These are phyloP conservation scores for Columbina picui DNA, from an alignment of 2,113 vertebrate genomes.

Conservation along the genomic window DNA sequence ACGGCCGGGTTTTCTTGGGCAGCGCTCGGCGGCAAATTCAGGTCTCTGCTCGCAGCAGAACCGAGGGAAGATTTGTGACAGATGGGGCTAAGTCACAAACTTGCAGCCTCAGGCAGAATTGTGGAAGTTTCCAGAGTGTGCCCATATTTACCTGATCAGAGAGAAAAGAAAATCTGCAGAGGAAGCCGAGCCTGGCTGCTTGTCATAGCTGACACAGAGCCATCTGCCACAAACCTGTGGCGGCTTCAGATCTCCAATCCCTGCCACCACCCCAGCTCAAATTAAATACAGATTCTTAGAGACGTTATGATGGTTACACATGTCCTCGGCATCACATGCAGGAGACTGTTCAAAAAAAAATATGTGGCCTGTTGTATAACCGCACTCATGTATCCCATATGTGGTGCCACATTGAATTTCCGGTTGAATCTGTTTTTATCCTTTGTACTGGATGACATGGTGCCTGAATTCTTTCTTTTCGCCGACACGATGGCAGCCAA, in stretches of 20 bases:
- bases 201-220: constrained; percentile 96
- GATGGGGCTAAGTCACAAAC: constrained; percentile 96
- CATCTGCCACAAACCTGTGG: constrained; percentile 99
- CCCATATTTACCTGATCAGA: constrained; percentile 98
- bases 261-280: constrained; percentile 86
- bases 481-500: constrained; percentile 90
- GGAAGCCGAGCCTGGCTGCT: constrained; percentile 91
- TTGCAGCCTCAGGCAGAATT: constrained; percentile 91
- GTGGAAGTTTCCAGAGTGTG: constrained; percentile 92
- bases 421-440: constrained; percentile 89
- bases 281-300: constrained; percentile 92
- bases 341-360: constrained; percentile 84
- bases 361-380: constrained; percentile 91
- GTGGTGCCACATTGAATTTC: constrained; percentile 97
- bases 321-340: constrained; percentile 93
- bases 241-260: constrained; percentile 85
- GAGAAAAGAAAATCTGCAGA: constrained; percentile 88
- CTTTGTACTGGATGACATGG: constrained; percentile 86
- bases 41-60: constrained; percentile 88
- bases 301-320: constrained; percentile 90
- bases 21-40: constrained; percentile 82
- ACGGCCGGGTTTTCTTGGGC: constrained; percentile 87
- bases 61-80: constrained; percentile 92
- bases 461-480: constrained; percentile 85
- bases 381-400: constrained; percentile 94